Base-by-base conservation (phyloP, 2,797 vertebrate genomes). In the Peromyscus aztecus region DNA sequence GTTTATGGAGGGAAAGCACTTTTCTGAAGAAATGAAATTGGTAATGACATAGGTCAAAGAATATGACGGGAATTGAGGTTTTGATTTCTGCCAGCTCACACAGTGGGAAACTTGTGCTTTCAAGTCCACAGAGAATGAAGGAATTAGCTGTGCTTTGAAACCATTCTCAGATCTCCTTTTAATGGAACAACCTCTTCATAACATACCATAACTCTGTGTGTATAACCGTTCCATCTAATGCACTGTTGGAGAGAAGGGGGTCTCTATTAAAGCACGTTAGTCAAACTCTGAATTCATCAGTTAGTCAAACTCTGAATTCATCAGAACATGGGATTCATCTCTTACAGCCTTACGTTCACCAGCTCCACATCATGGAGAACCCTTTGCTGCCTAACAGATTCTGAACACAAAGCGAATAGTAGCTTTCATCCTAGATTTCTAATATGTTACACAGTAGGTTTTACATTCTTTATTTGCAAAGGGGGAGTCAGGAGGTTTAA, bases 181-280 rank as follows among this genome's bases (percentile, higher is more conserved):
- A 84, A 89, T 90, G 93, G 78, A 87, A 82, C 61, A 92, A 46
- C 16, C 34, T 95, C 93, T 91, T 96, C 84, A 96, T 77, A 94
- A 94, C 80, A 75, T 29, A 92, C 94, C 94, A 87, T 57, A 94
- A 95, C 89, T 82, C 77, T 19, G 13, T 89, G 71, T 85, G 43
- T 27, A 46, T 34, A 95, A 95, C 83, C 95, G 16, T 29, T 71
- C 34, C 43, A 13, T 71, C 92, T 97, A 89, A 96, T 80, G 84
- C 57, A 71, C 92, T 89, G 59, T 90, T 91, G 85, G 37, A 84
- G 98, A 96, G 92, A 23, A 85, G 40, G 12, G 9, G 46, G 8
- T 90, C 43, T 95, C 96, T 77, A 40, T 69, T 89, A 91, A 93
- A 93, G 55, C 14, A 63, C 76, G 40, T 83, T 92, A 89, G 4